Evolutionary conservation across 2,113 vertebrate species (phyloP).

Genomic region (Gallinago media): DNA sequence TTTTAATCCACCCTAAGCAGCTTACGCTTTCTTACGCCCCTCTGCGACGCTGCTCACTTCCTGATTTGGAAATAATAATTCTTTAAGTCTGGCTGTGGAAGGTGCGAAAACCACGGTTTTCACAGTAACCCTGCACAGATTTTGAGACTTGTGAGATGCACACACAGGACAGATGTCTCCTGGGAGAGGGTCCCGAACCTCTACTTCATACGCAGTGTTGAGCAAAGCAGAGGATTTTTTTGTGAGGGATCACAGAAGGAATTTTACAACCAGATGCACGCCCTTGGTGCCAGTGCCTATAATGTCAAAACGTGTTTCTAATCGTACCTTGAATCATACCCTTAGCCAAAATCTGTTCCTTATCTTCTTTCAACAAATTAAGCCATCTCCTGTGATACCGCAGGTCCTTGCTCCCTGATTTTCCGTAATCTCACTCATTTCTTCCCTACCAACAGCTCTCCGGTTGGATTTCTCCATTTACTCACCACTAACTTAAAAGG

Average conservation of each 20-base stretch:
- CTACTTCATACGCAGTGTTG: background rate
- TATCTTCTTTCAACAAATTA: background rate
- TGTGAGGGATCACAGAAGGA: background rate
- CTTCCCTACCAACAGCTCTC: background rate
- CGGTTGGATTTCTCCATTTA: background rate
- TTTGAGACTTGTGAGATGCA: background rate
- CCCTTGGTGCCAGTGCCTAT: background rate
- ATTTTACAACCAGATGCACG: background rate
- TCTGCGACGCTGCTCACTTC: background rate
- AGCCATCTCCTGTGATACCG: background rate
- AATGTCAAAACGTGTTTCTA: background rate
- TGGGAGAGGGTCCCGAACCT: background rate
- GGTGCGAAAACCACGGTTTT: background rate
- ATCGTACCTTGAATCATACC: background rate
- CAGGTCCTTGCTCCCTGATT: fast-evolving
- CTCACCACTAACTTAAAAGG: background rate
- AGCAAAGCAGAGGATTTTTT: background rate
- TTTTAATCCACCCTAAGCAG: conserved; percentile 31
- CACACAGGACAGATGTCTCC: background rate
- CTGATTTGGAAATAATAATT: background rate
- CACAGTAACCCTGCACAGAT: background rate
- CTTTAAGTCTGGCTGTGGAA: background rate
- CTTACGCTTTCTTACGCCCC: background rate
- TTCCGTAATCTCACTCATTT: background rate
- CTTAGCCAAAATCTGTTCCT: background rate